Evolutionary conservation across 2,888 invertebrate genomes (phyloP).

Genomic region (Acanthosoma haemorrhoidale): DNA sequence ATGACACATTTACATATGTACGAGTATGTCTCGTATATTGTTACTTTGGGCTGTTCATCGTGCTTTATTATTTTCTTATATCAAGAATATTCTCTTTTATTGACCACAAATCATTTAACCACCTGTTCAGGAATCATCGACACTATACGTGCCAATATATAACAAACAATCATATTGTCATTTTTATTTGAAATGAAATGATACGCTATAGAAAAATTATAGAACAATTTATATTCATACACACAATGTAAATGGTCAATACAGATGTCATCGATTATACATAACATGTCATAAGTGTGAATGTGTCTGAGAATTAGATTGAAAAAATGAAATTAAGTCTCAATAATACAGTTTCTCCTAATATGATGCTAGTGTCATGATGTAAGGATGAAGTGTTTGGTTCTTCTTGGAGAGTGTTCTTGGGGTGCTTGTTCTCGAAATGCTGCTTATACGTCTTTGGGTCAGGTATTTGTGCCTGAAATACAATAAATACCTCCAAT

Average conservation of each 20-base stretch:
- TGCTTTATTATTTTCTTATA: no score
- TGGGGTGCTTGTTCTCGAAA: constrained; percentile 98
- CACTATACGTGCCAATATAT: background rate
- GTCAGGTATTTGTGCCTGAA: constrained; percentile 97
- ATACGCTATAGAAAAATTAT: background rate
- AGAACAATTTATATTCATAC: background rate
- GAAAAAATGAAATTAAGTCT: constrained; percentile 1
- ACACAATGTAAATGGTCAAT: constrained; percentile 4
- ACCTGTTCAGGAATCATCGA: no score
- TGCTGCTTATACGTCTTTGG: constrained; percentile 99
- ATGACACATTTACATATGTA: no score
- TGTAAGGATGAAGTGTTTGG: background rate
- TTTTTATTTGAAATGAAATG: background rate
- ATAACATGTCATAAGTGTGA: constrained; percentile 4
- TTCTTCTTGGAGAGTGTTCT: constrained; percentile 83
- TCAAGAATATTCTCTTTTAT: no score
- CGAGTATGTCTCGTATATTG: no score
- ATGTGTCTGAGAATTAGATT: constrained; percentile 1
- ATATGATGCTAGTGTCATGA: constrained; percentile 32
- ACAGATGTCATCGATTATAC: background rate
- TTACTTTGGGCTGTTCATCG: no score
- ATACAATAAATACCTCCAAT: background rate
- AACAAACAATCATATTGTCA: background rate
- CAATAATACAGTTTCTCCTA: constrained; percentile 53
- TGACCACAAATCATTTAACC: no score